Evolutionary conservation across 92 coral and sea anemone genomes (phyloP).

Genomic region (Umimayanthus chanpuru): DNA sequence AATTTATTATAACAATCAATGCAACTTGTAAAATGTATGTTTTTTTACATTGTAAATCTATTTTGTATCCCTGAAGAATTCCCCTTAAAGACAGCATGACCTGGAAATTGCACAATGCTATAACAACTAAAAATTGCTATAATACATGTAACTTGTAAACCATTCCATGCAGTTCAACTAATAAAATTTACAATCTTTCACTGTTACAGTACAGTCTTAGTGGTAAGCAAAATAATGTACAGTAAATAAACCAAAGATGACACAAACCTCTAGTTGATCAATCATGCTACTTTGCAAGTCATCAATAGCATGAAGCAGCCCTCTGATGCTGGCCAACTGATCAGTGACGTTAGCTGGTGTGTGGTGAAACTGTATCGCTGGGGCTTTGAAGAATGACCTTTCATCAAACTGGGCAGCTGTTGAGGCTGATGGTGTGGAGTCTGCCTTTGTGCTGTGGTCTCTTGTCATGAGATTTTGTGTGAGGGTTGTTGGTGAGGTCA

Average conservation of each 20-base stretch:
- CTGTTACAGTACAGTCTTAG: background rate
- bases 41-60: background rate
- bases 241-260: background rate
- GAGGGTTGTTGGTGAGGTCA: constrained; percentile 26
- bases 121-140: no score
- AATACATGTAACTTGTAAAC: no score
- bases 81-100: no score
- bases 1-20: no score
- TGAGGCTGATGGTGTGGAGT: constrained; percentile 32
- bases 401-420: constrained; percentile 31
- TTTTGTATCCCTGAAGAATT: background rate
- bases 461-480: constrained; percentile 16
- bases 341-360: constrained; percentile 67
- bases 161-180: no score
- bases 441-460: constrained; percentile 41
- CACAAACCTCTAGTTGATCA: constrained; percentile 84
- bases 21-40: background rate
- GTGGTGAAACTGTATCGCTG: constrained; percentile 46
- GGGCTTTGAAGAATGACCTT: constrained; percentile 57
- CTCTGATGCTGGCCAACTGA: constrained; percentile 70
- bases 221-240: background rate
- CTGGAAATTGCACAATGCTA: no score
- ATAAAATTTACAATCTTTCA: background rate
- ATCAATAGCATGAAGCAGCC: constrained; percentile 77
- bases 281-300: constrained; percentile 80